Base-by-base conservation (phyloP, 2,113 vertebrate genomes). In the Oncorhynchus keta region DNA sequence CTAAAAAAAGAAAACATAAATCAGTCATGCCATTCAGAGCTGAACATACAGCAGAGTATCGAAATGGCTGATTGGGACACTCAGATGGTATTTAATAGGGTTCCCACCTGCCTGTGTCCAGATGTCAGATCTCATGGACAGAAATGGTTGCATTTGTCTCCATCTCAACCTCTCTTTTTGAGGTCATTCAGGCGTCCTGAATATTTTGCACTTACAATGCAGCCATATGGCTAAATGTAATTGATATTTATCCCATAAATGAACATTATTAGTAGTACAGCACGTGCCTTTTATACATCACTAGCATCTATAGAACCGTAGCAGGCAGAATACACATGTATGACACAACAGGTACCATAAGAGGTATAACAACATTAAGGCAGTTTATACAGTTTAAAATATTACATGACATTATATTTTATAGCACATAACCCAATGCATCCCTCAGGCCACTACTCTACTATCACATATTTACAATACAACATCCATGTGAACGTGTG, bases 51-150 rank as follows among this genome's bases (percentile, higher is more conserved):
- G 35, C 5, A 74, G 26, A 24, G 30, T 45, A 45, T 45, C 39
- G 9, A 45, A 12, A 55, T 13, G 39, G 13, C 73, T 62, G 72
- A 73, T 79, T 48, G 59, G 14, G 81, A 79, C n/a, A 66, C 59
- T 74, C 16, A 81, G 74, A 79, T 49, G 55, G 79, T 39, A 75
- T 71, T 45, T 61, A 62, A 74, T 76, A 66, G 51, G 70, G 65
- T 70, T 55, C 57, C 28, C 72, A 79, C 35, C 64, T 66, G 64
- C 64, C 64, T 66, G 64, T 24, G n/a, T 66, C 24, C 64, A 66
- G 64, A 66, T 66, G 22, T 30, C 22, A 8, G 61, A 57, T 20
- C 51, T 57, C 6, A 57, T 6, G n/a, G 9, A 11, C 22, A 64
- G 22, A 64, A 24, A 26, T 64, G 26, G 3, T 55, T 62, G n/a